Percentiles rank a stretch among this genome's conserved stretches.
Evolutionary conservation across 2,797 vertebrate genomes (phyloP).

Genomic region (Cynodonichthys magdalenae): DNA sequence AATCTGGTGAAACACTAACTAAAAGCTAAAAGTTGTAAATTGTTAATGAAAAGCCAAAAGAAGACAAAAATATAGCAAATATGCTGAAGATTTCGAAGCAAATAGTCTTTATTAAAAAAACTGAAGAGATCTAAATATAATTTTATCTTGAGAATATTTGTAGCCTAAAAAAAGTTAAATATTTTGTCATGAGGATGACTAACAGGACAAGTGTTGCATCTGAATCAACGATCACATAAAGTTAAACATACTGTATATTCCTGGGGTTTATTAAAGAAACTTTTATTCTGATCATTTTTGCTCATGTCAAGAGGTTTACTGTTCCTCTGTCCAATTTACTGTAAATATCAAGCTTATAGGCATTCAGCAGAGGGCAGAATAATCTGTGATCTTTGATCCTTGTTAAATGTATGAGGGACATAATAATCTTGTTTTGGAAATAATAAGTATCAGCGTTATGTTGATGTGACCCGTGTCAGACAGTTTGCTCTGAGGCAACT

Average conservation of each 20-base stretch:
- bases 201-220: neutral
- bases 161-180: no score
- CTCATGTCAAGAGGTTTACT: slow-evolving; percentile 7
- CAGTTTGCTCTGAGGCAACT: slow-evolving; percentile 11
- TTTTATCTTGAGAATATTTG: neutral
- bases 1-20: no score
- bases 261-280: no score
- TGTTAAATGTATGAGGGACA: slow-evolving; percentile 16
- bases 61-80: no score
- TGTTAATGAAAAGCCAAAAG: no score
- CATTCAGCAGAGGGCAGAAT: slow-evolving; percentile 32
- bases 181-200: no score
- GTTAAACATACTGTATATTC: no score
- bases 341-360: slow-evolving; percentile 48
- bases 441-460: slow-evolving; percentile 45
- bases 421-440: slow-evolving; percentile 60
- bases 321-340: slow-evolving; percentile 34
- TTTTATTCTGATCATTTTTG: no score
- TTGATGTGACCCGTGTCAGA: slow-evolving; percentile 23
- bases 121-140: no score
- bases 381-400: slow-evolving; percentile 40
- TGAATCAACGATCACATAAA: neutral
- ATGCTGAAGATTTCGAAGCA: no score
- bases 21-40: no score
- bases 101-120: no score